Evolutionary conservation across 2,113 vertebrate genomes (phyloP).

Genomic region (Podocnemis expansa): DNA sequence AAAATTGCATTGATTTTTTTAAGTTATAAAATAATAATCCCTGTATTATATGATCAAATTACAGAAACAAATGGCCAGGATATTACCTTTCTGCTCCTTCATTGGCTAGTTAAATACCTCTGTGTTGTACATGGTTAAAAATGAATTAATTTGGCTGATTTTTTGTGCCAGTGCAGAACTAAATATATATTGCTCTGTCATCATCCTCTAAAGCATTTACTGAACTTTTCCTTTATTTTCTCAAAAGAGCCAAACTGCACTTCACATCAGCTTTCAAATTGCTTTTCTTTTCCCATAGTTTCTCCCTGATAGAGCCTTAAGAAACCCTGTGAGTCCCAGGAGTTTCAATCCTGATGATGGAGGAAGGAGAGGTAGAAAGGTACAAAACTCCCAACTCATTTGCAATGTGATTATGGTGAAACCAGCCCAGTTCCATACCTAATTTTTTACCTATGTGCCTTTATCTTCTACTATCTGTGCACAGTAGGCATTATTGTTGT

Average conservation of each 20-base stretch:
- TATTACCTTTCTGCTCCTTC: constrained; percentile 21
- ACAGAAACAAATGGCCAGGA: constrained; percentile 35
- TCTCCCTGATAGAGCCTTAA: not conserved
- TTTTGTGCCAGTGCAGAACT: not conserved
- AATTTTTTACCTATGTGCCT: not conserved
- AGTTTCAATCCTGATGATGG: not conserved
- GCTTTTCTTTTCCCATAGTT: not conserved
- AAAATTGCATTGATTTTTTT: constrained; percentile 50
- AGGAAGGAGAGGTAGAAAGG: not conserved
- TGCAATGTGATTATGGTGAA: not conserved
- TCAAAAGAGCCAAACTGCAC: not conserved
- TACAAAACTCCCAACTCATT: not conserved
- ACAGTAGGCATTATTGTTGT: not conserved
- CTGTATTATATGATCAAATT: constrained; percentile 56
- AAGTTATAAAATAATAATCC: constrained; percentile 39
- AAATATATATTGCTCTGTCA: not conserved
- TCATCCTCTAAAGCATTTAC: not conserved
- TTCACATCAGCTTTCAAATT: not conserved
- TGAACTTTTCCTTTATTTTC: not conserved
- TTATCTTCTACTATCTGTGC: not conserved
- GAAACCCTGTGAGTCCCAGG: not conserved
- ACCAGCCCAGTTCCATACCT: not conserved
- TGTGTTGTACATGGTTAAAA: not conserved
- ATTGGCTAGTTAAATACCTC: not conserved
- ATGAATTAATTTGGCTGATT: fast-evolving